Base-by-base conservation (phyloP, 1,140 invertebrate genomes). In the Anadara kagoshimensis region DNA sequence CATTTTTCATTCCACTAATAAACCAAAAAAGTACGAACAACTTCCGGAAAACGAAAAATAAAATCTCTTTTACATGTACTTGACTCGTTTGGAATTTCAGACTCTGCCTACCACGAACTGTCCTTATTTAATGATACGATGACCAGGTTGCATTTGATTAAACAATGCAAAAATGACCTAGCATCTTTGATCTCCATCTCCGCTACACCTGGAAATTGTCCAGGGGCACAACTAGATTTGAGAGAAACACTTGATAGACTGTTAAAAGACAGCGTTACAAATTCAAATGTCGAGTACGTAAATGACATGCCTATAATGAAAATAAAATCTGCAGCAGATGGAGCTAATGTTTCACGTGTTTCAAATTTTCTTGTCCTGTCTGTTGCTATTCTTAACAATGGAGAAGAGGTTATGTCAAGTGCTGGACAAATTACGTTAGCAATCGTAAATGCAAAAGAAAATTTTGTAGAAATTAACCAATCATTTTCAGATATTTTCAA, bases 301-400 rank as follows among this genome's bases (percentile, higher is more conserved):
- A 29, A 20, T 45, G 49, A 58, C 8, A 24, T 18, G 11, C 59
- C 12, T 18, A 14, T 41, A 43, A 41, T 64, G 11, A n/a, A 71
- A 24, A 16, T 64, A 0, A 71, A 71, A 43, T 43, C 64, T n/a
- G 69, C 69, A 0, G 61, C 69, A 44, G 69, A 71, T 64, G 59
- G 69, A 0, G 69, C 61, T n/a, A 71, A 64, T 64, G 61, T 57
- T 12, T 71, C 69, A 2, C 41, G 69, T n/a, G n/a, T 71, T 12
- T 64, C 69, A 8, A 71, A 44, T 36, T 64, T 71, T 64, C 10
- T 71, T 5, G 61, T 64, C 20, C 36, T 64, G 16, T 64, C 59
- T 0, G 7, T 71, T 14, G 69, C 69, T 12, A 22, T 71, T 11
- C 18, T 71, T 45, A 64, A 64, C 20, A 36, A 71, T 4, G 69